Conservation (phyloP, 1,140 invertebrate species). For the Drosophila grimshawi region DNA sequence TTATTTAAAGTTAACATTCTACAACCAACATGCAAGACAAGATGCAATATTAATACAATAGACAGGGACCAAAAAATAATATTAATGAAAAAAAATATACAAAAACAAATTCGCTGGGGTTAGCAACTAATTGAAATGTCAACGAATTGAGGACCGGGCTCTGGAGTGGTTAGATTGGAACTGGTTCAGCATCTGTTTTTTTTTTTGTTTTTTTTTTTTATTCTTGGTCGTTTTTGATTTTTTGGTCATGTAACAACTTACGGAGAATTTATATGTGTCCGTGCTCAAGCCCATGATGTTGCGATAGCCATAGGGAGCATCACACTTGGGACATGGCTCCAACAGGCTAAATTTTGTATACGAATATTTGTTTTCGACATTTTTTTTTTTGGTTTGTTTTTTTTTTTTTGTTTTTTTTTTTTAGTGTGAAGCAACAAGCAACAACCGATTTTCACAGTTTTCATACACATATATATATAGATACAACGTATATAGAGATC, state of each 20-base stretch:
- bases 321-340: conserved; percentile 89
- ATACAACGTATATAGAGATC: conserved; percentile 36
- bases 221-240: background rate
- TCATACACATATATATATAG: conserved; percentile 46
- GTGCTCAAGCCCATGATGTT: conserved; percentile 95
- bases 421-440: conserved; percentile 46
- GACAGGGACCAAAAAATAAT: background rate
- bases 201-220: background rate
- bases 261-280: conserved; percentile 90
- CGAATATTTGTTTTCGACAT: conserved; percentile 38
- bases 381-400: background rate
- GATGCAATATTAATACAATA: background rate
- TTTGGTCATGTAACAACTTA: conserved; percentile 86
- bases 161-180: conserved; percentile 28
- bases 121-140: conserved; percentile 27
- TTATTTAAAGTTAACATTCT: background rate
- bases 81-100: background rate
- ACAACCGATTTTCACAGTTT: conserved; percentile 44
- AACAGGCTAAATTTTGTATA: conserved; percentile 86
- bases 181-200: background rate
- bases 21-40: conserved; percentile 42
- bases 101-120: conserved; percentile 13
- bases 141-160: conserved; percentile 3
- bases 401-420: conserved; percentile 36
- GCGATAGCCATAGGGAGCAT: conserved; percentile 95